Percentiles rank a stretch among this genome's conserved stretches.
These are phyloP conservation scores for Sternotherus odoratus DNA, from an alignment of 2,797 vertebrate species.

Conservation along the genomic window DNA sequence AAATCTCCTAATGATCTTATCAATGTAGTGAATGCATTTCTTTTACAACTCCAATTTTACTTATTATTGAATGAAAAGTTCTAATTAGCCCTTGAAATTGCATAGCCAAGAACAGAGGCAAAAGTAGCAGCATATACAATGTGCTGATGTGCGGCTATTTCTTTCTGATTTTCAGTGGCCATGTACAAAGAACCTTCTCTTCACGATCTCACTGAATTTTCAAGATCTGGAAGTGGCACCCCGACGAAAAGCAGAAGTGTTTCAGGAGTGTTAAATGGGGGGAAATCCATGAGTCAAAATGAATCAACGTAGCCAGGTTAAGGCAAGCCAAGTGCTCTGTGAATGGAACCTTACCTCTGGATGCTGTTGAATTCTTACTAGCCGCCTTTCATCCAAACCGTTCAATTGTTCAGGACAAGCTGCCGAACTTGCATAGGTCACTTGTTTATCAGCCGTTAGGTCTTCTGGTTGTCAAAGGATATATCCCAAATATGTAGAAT, in stretches of 20 bases:
- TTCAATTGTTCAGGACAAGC: conserved; percentile 86
- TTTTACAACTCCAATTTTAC: background rate
- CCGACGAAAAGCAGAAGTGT: conserved; percentile 99
- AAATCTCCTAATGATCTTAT: background rate
- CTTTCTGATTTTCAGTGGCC: conserved; percentile 88
- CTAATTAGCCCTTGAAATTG: accelerated
- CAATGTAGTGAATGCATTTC: background rate
- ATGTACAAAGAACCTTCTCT: conserved; percentile 99
- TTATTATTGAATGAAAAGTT: background rate
- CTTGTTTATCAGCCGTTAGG: conserved; percentile 80
- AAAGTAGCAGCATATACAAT: accelerated
- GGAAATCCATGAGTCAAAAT: conserved; percentile 97
- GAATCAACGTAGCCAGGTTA: conserved; percentile 96
- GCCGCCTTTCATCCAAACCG: conserved; percentile 88
- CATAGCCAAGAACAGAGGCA: background rate
- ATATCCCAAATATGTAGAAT: conserved; percentile 82
- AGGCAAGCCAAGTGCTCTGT: conserved; percentile 82
- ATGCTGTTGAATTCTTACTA: conserved; percentile 92
- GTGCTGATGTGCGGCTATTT: background rate
- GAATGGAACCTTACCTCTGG: conserved; percentile 92
- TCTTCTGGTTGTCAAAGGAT: conserved; percentile 80
- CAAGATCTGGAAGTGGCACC: conserved; percentile 96
- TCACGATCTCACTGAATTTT: conserved; percentile 98
- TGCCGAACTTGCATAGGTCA: conserved; percentile 79
- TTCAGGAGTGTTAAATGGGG: conserved; percentile 96